These are phyloP conservation scores for Drosophila testacea DNA, from an alignment of 2,888 invertebrate species.

Conservation along the genomic window DNA sequence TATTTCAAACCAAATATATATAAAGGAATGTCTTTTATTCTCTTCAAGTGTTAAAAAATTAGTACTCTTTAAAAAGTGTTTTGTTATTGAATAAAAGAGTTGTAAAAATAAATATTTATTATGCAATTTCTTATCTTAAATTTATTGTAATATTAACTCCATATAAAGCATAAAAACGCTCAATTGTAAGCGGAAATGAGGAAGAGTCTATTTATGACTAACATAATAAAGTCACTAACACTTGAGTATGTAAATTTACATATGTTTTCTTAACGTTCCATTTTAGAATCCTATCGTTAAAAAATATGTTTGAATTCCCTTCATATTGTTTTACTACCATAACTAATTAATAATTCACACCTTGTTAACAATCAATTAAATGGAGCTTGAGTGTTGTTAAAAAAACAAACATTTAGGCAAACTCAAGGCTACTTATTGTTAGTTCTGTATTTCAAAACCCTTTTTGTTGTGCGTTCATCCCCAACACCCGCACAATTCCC, in stretches of 20 bases:
- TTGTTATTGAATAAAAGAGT: too few species aligned
- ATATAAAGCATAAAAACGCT: neutral
- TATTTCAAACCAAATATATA: too few species aligned
- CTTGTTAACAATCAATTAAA: constrained; percentile 52
- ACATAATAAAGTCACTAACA: neutral
- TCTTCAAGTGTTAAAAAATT: too few species aligned
- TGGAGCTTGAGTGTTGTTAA: constrained; percentile 18
- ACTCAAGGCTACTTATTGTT: constrained; percentile 5
- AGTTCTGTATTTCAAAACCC: constrained; percentile 32
- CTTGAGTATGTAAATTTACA: constrained; percentile 12
- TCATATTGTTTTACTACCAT: constrained; percentile 1
- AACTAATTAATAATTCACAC: constrained; percentile 36
- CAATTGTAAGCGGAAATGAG: constrained; percentile 1
- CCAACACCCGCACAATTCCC: constrained; percentile 31
- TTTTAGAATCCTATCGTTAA: neutral
- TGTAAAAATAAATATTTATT: neutral
- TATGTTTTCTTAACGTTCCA: constrained; percentile 1
- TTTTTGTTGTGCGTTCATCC: constrained; percentile 11
- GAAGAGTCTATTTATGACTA: constrained; percentile 8
- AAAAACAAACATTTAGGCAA: neutral
- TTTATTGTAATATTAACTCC: neutral
- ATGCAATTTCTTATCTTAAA: neutral
- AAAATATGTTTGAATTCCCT: neutral
- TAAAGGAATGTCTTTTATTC: too few species aligned
- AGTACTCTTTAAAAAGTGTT: too few species aligned